Base-by-base conservation (phyloP, 2,888 invertebrate genomes). In the Hecatera dysodea region DNA sequence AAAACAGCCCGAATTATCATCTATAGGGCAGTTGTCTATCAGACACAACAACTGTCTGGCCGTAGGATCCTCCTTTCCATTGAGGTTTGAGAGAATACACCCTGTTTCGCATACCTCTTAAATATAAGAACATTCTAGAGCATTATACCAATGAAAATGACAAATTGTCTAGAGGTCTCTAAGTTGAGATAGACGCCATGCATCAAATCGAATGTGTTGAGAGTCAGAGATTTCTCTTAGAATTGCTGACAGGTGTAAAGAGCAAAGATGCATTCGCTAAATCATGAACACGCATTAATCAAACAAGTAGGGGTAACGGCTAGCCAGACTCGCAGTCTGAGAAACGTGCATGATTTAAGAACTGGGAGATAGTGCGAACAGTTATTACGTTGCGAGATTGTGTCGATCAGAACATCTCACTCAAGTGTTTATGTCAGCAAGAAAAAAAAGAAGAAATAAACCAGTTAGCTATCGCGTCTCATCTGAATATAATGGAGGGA, bases 401-500 rank as follows among this genome's bases (percentile, higher is more conserved):
- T 85, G 83, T 85, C 84, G 82, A 86, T 84, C 85, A 87, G 73
- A 83, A 90, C 89, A 86, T 87, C 88, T 90, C 87, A 88, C 87
- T 90, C 76, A 65, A 62, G 84, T 67, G 83, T 84, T 85, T 83
- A 83, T 83, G 79, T 70, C 62, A 42, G 67, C 72, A 81, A 67
- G 81, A 81, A 75, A 83, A 85, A 84, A 83, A 84, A 82, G 82
- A 85, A 78, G 59, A 83, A 80, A 81, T 66, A 86, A 86, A 81
- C 79, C 83, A 80, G 75, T 72, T 73, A 69, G 87, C 85, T 89
- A 90, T 92, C 90, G 84, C 85, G 87, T 83, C 93, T 93, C 93
- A 94, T 95, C 93, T 93, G 93, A 94, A 94, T 95, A 95, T 93
- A 94, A 95, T 94, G 91, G 94, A 80, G 82, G 92, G 92, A 90